Evolutionary conservation across 2,888 invertebrate genomes (phyloP).

Genomic region (Herminia tarsipennalis): DNA sequence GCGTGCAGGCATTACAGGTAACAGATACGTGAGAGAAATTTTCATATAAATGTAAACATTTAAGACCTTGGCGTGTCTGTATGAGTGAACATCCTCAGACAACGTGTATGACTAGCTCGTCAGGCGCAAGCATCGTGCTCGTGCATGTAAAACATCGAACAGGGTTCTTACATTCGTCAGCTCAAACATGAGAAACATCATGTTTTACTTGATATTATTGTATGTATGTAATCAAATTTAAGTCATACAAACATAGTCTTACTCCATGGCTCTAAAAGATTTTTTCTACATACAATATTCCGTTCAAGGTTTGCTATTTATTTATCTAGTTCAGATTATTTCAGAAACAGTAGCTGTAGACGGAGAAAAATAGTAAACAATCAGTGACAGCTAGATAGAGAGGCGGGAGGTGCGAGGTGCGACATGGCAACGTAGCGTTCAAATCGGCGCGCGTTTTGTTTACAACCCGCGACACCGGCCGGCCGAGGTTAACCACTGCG

Average conservation of each 20-base stretch:
- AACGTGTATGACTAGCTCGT: conserved; percentile 33
- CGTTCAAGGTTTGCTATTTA: too few species aligned
- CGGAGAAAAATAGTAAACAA: conserved; percentile 51
- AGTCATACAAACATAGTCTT: too few species aligned
- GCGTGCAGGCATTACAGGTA: too few species aligned
- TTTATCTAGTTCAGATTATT: neutral
- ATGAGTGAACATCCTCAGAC: conserved; percentile 31
- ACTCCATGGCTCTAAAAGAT: neutral
- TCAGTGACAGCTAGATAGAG: conserved; percentile 52
- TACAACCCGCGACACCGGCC: conserved; percentile 57
- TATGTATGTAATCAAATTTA: too few species aligned
- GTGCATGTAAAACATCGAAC: conserved; percentile 35
- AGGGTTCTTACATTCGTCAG: conserved; percentile 21
- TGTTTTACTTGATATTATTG: conserved; percentile 11
- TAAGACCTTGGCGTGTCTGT: conserved; percentile 34
- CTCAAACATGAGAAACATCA: conserved; percentile 10
- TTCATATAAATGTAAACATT: conserved; percentile 23
- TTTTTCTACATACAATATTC: neutral
- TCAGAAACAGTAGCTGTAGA: conserved; percentile 10
- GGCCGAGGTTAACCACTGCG: conserved; percentile 60
- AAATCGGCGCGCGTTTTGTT: conserved; percentile 73
- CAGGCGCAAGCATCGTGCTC: conserved; percentile 38
- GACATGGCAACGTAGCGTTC: conserved; percentile 69
- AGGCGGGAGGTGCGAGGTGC: conserved; percentile 42
- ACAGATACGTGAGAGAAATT: too few species aligned